phyloP scores from a whole-genome alignment of 2,797 vertebrate species.

The Tadarida brasiliensis region DNA sequence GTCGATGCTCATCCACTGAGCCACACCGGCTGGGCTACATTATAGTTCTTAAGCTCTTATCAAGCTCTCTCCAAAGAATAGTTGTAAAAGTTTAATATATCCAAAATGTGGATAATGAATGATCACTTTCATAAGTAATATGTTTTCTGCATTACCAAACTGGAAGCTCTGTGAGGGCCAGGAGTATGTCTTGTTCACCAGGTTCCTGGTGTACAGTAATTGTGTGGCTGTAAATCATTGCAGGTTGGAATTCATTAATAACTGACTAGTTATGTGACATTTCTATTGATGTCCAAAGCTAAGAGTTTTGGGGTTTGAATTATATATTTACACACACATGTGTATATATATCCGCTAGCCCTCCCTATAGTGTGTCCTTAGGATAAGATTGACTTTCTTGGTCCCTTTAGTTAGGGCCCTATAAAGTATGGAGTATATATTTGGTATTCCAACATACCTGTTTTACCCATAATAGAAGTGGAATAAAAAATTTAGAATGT shows the following conservation, averaged over 20 bases:
- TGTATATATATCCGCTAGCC: not conserved
- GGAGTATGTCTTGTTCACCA: not conserved
- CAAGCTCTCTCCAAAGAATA: not conserved
- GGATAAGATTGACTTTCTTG: not conserved
- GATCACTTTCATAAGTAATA: conserved; percentile 18
- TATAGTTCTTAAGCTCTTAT: not conserved
- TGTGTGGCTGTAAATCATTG: not conserved
- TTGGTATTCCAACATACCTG: not conserved
- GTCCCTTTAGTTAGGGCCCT: not conserved
- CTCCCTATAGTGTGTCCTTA: not conserved
- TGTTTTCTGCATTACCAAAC: not conserved
- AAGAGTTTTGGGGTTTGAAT: conserved; percentile 37
- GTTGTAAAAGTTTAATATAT: not conserved
- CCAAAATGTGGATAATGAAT: conserved; percentile 5
- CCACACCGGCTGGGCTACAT: not conserved
- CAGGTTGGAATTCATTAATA: conserved; percentile 8
- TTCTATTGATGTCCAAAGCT: not conserved
- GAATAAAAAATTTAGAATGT: not conserved
- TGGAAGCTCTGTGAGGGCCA: not conserved
- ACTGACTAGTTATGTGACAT: not conserved
- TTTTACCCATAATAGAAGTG: conserved; percentile 14
- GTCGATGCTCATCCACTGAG: no score
- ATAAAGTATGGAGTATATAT: not conserved
- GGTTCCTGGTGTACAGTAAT: not conserved
- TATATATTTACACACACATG: not conserved